These are phyloP conservation scores for Pteronura brasiliensis DNA, from an alignment of 2,113 vertebrate species.

Conservation along the genomic window DNA sequence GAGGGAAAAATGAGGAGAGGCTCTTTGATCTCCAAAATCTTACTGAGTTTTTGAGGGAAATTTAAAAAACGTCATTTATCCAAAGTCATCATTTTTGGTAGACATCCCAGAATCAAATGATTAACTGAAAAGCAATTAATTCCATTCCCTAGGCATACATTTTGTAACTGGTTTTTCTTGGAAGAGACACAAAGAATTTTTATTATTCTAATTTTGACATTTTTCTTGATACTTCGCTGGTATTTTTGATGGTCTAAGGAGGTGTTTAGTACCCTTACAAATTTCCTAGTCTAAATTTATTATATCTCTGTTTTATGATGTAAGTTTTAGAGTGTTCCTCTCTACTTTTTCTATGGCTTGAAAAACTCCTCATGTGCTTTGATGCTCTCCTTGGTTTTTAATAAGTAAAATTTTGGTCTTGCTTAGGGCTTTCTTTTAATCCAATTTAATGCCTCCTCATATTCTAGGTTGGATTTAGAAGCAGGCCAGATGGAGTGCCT, in stretches of 20 bases:
- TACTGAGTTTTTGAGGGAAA: background rate
- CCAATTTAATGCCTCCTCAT: background rate
- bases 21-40: background rate
- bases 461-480: background rate
- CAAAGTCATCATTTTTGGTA: background rate
- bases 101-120: background rate
- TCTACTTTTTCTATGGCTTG: background rate
- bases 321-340: background rate
- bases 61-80: background rate
- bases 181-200: background rate
- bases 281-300: background rate
- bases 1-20: background rate
- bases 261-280: background rate
- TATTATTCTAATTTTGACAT: conserved; percentile 10
- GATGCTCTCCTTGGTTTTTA: background rate
- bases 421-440: background rate
- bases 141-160: background rate
- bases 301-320: background rate
- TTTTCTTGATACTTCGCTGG: background rate
- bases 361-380: background rate
- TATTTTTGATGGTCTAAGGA: background rate
- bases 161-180: conserved; percentile 3
- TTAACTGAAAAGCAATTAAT: conserved; percentile 16
- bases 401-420: background rate
- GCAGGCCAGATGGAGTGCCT: background rate